Evolutionary conservation across 1,140 invertebrate genomes (phyloP), one percentile per base, ranked within the genome.

Genomic region (Diachasmimorpha longicaudata): DNA sequence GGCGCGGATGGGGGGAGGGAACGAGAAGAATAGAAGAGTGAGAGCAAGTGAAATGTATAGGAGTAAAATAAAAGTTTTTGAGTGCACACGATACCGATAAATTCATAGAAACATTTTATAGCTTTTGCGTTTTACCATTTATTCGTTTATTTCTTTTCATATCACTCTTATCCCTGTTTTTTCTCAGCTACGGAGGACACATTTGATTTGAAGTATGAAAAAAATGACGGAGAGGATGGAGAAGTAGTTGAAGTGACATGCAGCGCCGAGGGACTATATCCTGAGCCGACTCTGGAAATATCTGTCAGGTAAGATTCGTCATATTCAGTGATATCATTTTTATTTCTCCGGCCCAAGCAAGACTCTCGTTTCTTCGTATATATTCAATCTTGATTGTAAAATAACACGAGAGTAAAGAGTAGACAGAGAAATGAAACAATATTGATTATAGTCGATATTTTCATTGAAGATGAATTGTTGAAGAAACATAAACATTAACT

Each of bases 171-270:
- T 70, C 37, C n/a, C 63, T 72, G 52, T 71, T 74, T 66, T 63
- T 71, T 66, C 70, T 76, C 21, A 89, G 88, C 88, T 0, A 85
- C 85, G 10, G 88, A 86, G 70, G 80, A 85, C 75, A 85, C 85
- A 79, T 86, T 88, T 63, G 87, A 89, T 75, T 81, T 89, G 46
- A 74, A 70, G 58, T 80, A 85, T 72, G 82, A 77, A 68, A 86
- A 85, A 78, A 84, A 79, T 39, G 80, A 67, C 36, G 78, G 78
- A 39, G 78, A 86, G 19, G 80, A 83, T 75, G 81, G 81, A 72
- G 85, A 89, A 55, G 80, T 79, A 63, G 82, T 89, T 42, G 89
- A 89, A 82, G 84, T 89, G 79, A 86, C 83, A 58, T 90, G 89
- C 78, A 76, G 79, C n/a, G 89, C 88, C 75, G 78, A 86, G 74